Conservation (phyloP, 1,140 invertebrate species). For the Branchinecta lynchi region DNA sequence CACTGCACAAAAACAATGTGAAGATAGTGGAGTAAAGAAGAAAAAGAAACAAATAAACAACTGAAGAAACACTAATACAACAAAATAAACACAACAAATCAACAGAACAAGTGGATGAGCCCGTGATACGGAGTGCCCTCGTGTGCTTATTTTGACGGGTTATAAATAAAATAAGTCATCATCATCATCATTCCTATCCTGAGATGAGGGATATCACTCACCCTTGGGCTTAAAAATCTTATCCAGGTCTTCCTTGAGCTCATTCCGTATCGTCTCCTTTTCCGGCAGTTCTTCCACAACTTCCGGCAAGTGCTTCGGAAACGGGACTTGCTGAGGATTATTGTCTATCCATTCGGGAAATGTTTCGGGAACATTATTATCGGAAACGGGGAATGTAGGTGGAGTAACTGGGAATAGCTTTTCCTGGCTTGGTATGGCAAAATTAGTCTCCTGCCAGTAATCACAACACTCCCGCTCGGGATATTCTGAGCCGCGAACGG, state of each 20-base stretch:
- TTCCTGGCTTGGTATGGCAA: conserved; percentile 1
- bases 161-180: no score
- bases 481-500: neutral
- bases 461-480: neutral
- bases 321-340: neutral
- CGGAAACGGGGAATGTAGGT: neutral
- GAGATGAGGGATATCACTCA: neutral
- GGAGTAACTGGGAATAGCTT: neutral
- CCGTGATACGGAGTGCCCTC: no score
- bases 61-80: no score
- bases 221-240: neutral
- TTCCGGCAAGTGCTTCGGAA: conserved; percentile 3
- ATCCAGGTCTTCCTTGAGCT: neutral
- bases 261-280: neutral
- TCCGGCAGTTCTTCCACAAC: neutral
- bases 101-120: no score
- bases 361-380: conserved; percentile 4
- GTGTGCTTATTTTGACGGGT: no score
- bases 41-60: no score
- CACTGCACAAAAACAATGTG: no score
- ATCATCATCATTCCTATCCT: no score
- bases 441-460: neutral
- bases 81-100: no score
- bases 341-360: neutral
- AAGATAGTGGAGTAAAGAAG: no score